phyloP scores from a whole-genome alignment of 2,797 vertebrate species.

The Chromis chromis region DNA sequence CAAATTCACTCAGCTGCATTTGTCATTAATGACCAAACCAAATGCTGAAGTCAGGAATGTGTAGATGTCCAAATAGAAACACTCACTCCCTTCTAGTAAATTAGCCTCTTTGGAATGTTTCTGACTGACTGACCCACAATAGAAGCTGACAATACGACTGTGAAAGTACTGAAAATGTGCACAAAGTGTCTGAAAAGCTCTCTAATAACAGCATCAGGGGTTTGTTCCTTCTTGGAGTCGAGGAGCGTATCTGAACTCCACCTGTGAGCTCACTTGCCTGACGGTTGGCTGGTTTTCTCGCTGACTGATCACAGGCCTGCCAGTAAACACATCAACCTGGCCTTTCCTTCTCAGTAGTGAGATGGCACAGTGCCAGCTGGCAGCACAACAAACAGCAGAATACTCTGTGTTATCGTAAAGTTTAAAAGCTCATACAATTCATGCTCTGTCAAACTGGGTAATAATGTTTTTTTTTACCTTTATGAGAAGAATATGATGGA shows the following conservation, averaged over 20 bases:
- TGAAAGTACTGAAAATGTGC: not conserved
- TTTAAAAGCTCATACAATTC: not conserved
- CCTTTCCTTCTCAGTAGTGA: constrained; percentile 25
- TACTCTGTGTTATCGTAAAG: not conserved
- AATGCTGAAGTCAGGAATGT: not conserved
- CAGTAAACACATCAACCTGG: constrained; percentile 40
- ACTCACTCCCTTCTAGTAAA: not conserved
- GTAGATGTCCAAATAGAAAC: not conserved
- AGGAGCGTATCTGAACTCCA: constrained; percentile 30
- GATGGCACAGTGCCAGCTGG: constrained; percentile 13
- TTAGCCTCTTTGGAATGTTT: not conserved
- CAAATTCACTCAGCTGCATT: not conserved
- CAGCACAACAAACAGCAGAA: not conserved
- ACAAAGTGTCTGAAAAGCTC: constrained; percentile 16
- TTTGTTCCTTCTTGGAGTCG: constrained; percentile 39
- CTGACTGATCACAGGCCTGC: constrained; percentile 42
- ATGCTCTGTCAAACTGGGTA: not conserved
- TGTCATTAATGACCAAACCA: not conserved
- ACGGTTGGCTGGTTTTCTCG: constrained; percentile 49
- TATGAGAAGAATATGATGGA: not conserved
- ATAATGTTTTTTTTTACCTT: not conserved
- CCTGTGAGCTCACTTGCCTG: constrained; percentile 32
- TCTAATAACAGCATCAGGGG: constrained; percentile 19
- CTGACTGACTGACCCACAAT: not conserved
- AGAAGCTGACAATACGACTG: not conserved